Evolutionary conservation across 1,140 invertebrate genomes (phyloP).

Genomic region (Papilio dardanus): DNA sequence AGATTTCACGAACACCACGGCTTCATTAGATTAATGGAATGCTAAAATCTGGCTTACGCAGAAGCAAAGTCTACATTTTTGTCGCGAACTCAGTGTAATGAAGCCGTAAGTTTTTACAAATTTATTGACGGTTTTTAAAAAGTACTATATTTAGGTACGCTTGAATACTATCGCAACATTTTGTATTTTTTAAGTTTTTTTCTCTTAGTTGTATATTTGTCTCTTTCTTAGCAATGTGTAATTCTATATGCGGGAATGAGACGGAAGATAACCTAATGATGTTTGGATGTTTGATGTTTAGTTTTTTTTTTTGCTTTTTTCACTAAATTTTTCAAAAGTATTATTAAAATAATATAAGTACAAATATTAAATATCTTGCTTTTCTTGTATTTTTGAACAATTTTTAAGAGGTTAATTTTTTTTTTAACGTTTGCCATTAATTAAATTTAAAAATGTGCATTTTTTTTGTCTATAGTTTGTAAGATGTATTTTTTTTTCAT

Average conservation of each 20-base stretch:
- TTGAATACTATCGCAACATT: not conserved
- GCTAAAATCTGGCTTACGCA: too few species aligned
- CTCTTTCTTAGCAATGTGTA: not conserved
- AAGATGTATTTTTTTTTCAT: conserved; percentile 22
- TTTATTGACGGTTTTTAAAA: not conserved
- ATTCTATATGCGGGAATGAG: not conserved
- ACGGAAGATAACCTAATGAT: not conserved
- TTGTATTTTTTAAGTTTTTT: not conserved
- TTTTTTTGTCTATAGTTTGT: conserved; percentile 11
- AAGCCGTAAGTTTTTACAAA: too few species aligned
- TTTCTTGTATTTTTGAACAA: conserved; percentile 69
- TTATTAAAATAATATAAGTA: too few species aligned
- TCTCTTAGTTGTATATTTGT: not conserved
- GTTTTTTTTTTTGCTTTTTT: not conserved
- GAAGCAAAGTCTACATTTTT: too few species aligned
- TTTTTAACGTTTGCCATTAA: conserved; percentile 23
- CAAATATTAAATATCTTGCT: too few species aligned
- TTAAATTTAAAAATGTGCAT: not conserved
- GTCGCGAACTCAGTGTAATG: too few species aligned
- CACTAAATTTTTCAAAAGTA: too few species aligned
- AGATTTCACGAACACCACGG: too few species aligned
- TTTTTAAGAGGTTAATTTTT: not conserved
- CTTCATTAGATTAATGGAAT: too few species aligned
- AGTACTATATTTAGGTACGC: conserved; percentile 3
- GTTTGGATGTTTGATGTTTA: too few species aligned